Base-by-base conservation (phyloP, 2,797 vertebrate genomes). In the Sebastes goodei region DNA sequence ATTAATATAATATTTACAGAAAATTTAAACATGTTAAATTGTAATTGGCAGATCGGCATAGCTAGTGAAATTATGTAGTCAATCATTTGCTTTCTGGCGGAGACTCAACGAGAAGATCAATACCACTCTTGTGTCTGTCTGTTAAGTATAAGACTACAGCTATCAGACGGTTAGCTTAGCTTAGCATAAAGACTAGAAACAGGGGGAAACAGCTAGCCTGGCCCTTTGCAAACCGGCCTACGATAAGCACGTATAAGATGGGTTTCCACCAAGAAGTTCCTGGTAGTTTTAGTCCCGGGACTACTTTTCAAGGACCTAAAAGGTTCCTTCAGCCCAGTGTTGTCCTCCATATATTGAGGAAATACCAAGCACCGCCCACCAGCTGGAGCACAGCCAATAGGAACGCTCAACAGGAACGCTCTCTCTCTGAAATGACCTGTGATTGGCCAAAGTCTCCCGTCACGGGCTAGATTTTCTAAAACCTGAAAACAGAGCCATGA, bases 81-180 rank as follows among this genome's bases (percentile, higher is more conserved):
- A 52, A 52, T 20, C 17, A 52, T 52, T 52, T n/a, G 8, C 0
- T 52, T 52, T n/a, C 49, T 52, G 49, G 17, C 20, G 4, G 49
- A n/a, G 49, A 52, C 20, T 52, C 1, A 0, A 0, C 7, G 3
- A 52, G 0, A 0, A 0, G 49, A 52, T 52, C 49, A 52, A 52
- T n/a, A 52, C 17, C 15, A n/a, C 49, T 52, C 20, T 52, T 0
- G 3, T 49, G 17, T 29, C 27, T 49, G 17, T 29, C 27, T 52
- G 49, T 52, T 52, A n/a, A 46, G 49, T n/a, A 52, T 52, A 52
- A 52, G 2, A n/a, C 49, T 52, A 52, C 49, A 52, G 20, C 49
- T 10, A 4, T 7, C 0, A 20, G 46, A 7, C 0, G 35, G 35
- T 20, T 49, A 49, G 1, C 49, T 52, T 0, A n/a, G 17, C 49